Conservation (phyloP, 2,797 vertebrate genomes). For the Momotus momota region DNA sequence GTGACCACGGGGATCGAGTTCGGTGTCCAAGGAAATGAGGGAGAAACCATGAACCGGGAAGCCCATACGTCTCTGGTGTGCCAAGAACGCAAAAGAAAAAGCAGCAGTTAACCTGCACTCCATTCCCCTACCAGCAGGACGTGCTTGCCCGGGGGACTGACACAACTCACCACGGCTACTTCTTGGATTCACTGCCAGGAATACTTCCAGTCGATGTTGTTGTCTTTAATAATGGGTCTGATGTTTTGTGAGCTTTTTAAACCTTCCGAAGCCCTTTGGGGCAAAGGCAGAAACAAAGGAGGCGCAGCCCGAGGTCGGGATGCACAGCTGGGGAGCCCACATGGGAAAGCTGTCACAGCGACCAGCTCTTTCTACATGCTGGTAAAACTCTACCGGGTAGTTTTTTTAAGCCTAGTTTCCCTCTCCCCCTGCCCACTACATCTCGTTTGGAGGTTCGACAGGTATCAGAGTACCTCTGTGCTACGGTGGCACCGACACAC, state of each 20-base stretch:
- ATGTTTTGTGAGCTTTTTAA: background rate
- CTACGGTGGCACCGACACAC: background rate
- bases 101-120: background rate
- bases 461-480: background rate
- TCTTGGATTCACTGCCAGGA: background rate
- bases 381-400: background rate
- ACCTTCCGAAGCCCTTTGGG: background rate
- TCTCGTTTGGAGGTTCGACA: background rate
- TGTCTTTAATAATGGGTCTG: background rate
- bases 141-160: background rate
- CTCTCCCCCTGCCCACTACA: background rate
- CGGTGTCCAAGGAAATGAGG: background rate
- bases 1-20: background rate
- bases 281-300: background rate
- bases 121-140: background rate
- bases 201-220: background rate
- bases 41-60: background rate
- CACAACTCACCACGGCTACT: background rate
- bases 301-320: background rate
- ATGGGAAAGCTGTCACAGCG: background rate
- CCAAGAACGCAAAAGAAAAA: background rate
- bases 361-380: background rate
- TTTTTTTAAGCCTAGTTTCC: background rate
- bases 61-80: background rate
- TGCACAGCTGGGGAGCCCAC: background rate